Evolutionary conservation across 2,888 invertebrate genomes (phyloP).

Genomic region (Melieria picta): DNA sequence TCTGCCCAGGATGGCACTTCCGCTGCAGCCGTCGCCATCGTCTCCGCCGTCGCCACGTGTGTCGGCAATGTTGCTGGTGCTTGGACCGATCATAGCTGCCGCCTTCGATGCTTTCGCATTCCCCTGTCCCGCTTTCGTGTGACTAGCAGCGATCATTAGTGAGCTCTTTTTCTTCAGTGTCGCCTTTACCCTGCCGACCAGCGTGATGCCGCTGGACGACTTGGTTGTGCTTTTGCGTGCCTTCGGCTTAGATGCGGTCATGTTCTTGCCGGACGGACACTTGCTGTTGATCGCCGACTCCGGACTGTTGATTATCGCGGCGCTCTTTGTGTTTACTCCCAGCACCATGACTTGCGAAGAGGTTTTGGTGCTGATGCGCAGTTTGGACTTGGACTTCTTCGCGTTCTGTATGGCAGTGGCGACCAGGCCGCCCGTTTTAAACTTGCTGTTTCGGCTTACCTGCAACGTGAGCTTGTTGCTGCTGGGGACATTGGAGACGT

Average conservation of each 20-base stretch:
- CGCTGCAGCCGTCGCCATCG: neutral
- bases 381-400: constrained; percentile 32
- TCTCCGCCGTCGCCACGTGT: neutral
- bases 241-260: neutral
- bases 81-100: too few species aligned
- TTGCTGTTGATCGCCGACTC: constrained; percentile 11
- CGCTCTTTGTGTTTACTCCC: neutral
- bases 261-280: constrained; percentile 23
- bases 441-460: constrained; percentile 58
- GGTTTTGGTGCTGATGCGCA: constrained; percentile 18
- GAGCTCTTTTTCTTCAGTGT: constrained; percentile 58
- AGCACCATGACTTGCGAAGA: constrained; percentile 21
- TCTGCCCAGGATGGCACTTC: too few species aligned
- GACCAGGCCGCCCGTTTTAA: constrained; percentile 72
- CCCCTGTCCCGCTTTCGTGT: too few species aligned
- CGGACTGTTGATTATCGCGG: constrained; percentile 33
- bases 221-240: constrained; percentile 13
- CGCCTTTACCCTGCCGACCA: constrained; percentile 59
- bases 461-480: constrained; percentile 18
- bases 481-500: neutral
- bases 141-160: too few species aligned
- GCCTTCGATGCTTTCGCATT: too few species aligned
- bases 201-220: constrained; percentile 67
- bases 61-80: neutral
- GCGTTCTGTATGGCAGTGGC: constrained; percentile 67